Conservation (phyloP, 1,140 invertebrate genomes). For the Apis laboriosa region DNA sequence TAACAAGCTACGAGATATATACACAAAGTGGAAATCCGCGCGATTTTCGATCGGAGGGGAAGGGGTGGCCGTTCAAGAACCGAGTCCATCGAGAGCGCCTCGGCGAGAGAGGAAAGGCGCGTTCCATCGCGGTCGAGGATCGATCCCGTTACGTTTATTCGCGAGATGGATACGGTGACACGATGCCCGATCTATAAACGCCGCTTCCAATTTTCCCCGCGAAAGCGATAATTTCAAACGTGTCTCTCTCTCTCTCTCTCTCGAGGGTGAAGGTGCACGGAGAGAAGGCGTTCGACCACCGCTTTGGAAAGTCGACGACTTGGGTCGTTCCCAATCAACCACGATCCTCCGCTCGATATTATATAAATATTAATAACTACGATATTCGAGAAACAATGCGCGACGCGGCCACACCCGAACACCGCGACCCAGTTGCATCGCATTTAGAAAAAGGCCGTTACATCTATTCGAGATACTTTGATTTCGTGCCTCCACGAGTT, state of each 20-base stretch:
- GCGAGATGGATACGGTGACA: too few species aligned
- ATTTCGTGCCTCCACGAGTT: neutral
- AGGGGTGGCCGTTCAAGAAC: too few species aligned
- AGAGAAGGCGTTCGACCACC: constrained; percentile 64
- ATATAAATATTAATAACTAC: constrained; percentile 78
- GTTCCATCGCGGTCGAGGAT: too few species aligned
- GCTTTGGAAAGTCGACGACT: constrained; percentile 72
- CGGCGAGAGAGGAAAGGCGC: too few species aligned
- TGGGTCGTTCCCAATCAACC: constrained; percentile 14
- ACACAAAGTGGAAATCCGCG: too few species aligned
- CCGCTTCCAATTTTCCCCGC: neutral
- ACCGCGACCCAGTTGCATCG: constrained; percentile 59
- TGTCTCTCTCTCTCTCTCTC: too few species aligned
- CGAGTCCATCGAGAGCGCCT: too few species aligned
- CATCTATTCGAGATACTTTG: constrained; percentile 43
- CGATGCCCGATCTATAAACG: too few species aligned
- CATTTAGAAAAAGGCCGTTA: constrained; percentile 28
- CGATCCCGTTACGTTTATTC: too few species aligned
- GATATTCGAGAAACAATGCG: constrained; percentile 74
- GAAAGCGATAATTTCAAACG: constrained; percentile 42
- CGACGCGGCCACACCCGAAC: constrained; percentile 71
- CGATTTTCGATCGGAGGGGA: too few species aligned
- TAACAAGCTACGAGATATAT: too few species aligned
- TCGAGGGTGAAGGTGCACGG: constrained; percentile 25
- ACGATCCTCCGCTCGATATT: constrained; percentile 56